Conservation (phyloP, 2,113 vertebrate species). For the Chlorocebus sabaeus region DNA sequence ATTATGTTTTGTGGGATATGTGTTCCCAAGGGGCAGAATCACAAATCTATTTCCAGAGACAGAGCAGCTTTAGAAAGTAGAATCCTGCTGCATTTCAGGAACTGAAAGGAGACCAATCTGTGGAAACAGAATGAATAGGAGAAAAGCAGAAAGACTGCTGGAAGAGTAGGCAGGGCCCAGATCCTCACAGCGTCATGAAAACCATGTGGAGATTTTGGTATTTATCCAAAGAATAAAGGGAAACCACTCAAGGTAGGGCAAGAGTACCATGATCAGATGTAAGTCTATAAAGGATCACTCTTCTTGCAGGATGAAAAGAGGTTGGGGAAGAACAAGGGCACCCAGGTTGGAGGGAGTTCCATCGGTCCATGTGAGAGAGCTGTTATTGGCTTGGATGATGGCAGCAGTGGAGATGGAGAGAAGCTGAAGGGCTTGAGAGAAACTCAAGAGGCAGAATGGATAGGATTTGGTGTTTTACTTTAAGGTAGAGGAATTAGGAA, state of each 20-base stretch:
- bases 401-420: not conserved
- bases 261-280: not conserved
- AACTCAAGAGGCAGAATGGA: not conserved
- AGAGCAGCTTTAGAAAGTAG: not conserved
- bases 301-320: not conserved
- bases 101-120: not conserved
- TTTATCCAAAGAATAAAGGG: not conserved
- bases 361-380: too few relatives aligned
- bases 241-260: not conserved
- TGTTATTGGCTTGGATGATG: not conserved
- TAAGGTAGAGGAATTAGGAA: not conserved
- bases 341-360: not conserved
- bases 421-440: not conserved
- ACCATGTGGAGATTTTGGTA: fast-evolving
- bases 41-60: not conserved
- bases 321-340: not conserved
- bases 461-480: not conserved
- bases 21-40: not conserved
- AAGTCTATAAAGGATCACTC: not conserved
- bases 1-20: not conserved
- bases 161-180: not conserved
- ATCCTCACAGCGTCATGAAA: too few relatives aligned
- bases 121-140: not conserved
- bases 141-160: not conserved
- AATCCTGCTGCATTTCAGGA: not conserved